Evolutionary conservation across 2,888 invertebrate species (phyloP), one percentile per base, ranked within the genome.

Genomic region (Aleiodes leptofemur): DNA sequence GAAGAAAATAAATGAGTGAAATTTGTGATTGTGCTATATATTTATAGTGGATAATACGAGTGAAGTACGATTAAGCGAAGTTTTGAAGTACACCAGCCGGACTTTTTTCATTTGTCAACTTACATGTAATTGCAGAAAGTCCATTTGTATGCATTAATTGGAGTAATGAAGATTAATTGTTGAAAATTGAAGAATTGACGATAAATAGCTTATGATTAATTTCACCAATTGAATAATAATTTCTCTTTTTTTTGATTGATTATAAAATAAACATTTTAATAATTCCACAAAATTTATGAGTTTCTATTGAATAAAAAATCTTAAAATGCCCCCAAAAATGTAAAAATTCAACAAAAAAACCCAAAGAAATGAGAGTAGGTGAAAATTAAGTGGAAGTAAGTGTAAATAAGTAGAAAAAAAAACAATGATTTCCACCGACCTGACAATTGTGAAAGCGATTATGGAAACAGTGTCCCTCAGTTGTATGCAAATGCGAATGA

Each of bases 401-500:
- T 38, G 29, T 14, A 55, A 38, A 72, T 55, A 68, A 11, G 9
- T 23, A 23, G 43, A 23, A 68, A 38, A 29, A 56, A 56, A 14
- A 5, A 50, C 0, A 14, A 48, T 1, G 29, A 51, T 16, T 50
- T 29, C 69, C 74, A 85, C 87, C 77, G 76, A 89, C 89, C 88
- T 89, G 88, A 79, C 86, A 88, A 76, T 85, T 83, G 79, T 88
- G 84, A 76, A 83, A 83, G 73, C 87, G 85, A 75, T 88, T 87
- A 82, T 88, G 86, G 81, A 85, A 88, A 79, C 89, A 88, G 79
- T 86, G 87, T 72, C 85, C 85, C 83, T 84, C 85, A 77, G 81
- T 80, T 83, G 84, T 85, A 80, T 85, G 87, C 76, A 86, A 80
- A 80, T 88, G 86, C 73, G 84, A 77, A 81, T 86, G 83, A 76